Evolutionary conservation across 2,888 invertebrate species (phyloP), one percentile per base, ranked within the genome.

Genomic region (Caenorhabditis angaria): DNA sequence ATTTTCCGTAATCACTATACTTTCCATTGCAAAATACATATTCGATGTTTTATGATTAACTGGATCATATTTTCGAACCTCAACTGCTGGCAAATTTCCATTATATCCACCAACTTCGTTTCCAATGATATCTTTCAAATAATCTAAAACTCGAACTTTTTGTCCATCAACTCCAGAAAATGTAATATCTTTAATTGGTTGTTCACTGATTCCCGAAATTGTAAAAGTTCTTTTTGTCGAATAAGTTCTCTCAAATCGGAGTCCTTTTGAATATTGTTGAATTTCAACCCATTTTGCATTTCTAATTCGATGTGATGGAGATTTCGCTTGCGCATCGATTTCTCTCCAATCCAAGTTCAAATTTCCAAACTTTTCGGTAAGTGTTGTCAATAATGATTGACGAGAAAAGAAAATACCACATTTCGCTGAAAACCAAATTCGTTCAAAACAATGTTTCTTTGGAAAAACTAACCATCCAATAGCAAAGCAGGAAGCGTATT

Each of bases 241-340:
- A 41, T 41, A 6, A 12, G 41, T 41, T 41, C 18, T 53, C 14
- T 18, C 10, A 14, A 53, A 24, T 53, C 53, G 53, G 10, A 53
- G 22, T 12, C 57, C 57, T 57, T 35, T 57, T 12, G 32, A 5
- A 35, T 57, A 57, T 57, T 25, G 22, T 32, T 57, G 29, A 35
- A 57, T 5, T 20, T 29, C 25, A 6, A 41, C 25, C 57, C 57
- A 57, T 32, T 3, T 12, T 14, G 3, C 10, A 57, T 57, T 25
- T 12, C 35, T 29, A 10, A 57, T 41, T 24, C 53, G 53, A 12
- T 41, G 22, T 4, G 27, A 4, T 2, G 10, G 35, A 28, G 25
- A 20, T 28, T 35, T 56, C 10, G 5, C 22, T n/a, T 27, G 25
- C 28, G 18, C 18, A 18, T 54, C 10, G 18, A 54, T 24, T 27